These are phyloP conservation scores for Podarcis siculus DNA, from an alignment of 2,797 vertebrate species.

Conservation along the genomic window DNA sequence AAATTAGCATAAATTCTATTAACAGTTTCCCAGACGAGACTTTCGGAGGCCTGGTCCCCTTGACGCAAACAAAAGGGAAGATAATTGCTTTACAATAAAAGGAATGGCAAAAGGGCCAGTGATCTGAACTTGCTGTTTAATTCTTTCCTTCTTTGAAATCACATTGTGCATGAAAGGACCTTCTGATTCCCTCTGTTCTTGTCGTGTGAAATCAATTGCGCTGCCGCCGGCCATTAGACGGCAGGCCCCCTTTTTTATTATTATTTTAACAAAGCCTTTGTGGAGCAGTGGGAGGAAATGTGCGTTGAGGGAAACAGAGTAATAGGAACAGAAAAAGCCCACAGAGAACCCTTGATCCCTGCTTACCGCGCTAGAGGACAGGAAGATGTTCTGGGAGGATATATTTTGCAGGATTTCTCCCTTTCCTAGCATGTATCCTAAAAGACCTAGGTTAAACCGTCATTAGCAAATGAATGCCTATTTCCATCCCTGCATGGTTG, in stretches of 20 bases:
- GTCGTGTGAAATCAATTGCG: neutral
- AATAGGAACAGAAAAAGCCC: neutral
- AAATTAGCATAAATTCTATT: slow-evolving; percentile 78
- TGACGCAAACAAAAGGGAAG: slow-evolving; percentile 69
- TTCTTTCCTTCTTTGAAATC: slow-evolving; percentile 36
- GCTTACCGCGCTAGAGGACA: neutral
- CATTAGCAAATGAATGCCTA: neutral
- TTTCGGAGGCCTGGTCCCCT: slow-evolving; percentile 62
- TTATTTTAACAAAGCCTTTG: neutral
- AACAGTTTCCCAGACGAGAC: slow-evolving; percentile 67
- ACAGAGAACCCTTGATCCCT: neutral
- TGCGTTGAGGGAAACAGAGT: neutral
- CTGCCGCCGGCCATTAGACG: neutral
- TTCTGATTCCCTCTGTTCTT: slow-evolving; percentile 41
- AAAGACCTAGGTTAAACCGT: neutral
- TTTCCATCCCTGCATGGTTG: neutral
- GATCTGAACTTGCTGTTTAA: slow-evolving; percentile 11
- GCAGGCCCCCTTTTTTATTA: neutral
- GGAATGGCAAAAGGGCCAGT: slow-evolving; percentile 54
- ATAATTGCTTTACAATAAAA: slow-evolving; percentile 70
- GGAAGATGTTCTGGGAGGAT: neutral
- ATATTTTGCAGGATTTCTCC: neutral
- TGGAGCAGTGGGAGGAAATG: neutral
- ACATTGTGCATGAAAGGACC: slow-evolving; percentile 23
- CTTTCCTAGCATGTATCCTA: neutral